Conservation (phyloP, 2,888 invertebrate genomes). For the Oligia strigilis region DNA sequence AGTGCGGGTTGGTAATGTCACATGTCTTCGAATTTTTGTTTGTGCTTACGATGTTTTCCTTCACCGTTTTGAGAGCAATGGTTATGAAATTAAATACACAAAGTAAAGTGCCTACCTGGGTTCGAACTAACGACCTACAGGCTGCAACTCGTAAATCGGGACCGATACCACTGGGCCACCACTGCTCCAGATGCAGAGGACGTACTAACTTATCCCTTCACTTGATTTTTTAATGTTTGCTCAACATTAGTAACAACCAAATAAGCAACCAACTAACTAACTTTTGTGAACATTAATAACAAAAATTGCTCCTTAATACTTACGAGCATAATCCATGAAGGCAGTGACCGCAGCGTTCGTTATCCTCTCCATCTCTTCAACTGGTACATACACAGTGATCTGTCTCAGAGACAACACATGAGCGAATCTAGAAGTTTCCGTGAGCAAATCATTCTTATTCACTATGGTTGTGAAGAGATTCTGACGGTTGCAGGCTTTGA, state of each 20-base stretch:
- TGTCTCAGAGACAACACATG: conserved; percentile 84
- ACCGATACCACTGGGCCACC: not conserved
- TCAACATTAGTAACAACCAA: not conserved
- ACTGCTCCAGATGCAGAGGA: not conserved
- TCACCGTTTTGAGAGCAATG: not conserved
- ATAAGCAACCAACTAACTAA: not conserved
- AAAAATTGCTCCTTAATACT: conserved; percentile 66
- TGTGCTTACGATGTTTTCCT: not conserved
- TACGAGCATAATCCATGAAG: conserved; percentile 89
- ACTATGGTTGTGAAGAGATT: conserved; percentile 84
- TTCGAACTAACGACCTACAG: not conserved
- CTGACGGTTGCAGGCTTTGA: conserved; percentile 91
- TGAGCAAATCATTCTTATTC: conserved; percentile 78
- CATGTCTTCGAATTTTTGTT: not conserved
- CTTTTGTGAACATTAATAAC: not conserved
- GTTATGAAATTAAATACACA: not conserved
- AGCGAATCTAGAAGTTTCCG: conserved; percentile 85
- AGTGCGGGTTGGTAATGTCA: not conserved
- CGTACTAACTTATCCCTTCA: not conserved
- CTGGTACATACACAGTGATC: conserved; percentile 84
- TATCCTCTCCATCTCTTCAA: conserved; percentile 86
- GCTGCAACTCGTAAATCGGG: not conserved
- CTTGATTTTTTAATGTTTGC: not conserved
- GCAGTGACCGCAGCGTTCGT: conserved; percentile 85
- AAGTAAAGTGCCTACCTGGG: not conserved